Conservation (phyloP, 2,113 vertebrate species). For the Triplophysa siluroides region DNA sequence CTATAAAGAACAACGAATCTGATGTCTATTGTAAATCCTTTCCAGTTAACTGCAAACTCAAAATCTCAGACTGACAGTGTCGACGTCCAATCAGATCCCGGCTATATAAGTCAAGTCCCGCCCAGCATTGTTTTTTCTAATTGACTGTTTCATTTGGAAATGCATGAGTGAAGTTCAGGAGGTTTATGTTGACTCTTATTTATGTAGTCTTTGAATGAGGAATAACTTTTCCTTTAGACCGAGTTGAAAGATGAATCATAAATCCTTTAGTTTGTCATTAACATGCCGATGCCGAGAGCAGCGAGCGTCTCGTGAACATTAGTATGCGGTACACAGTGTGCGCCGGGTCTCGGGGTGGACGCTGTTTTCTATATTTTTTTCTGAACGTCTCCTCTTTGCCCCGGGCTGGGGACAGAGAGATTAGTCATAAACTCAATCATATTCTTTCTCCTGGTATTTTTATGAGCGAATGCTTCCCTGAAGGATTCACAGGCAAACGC, state of each 20-base stretch:
- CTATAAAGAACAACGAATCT: too few relatives aligned
- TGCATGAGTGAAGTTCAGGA: too few relatives aligned
- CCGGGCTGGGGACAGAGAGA: conserved; percentile 42
- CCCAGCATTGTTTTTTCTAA: neutral
- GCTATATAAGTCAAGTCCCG: neutral
- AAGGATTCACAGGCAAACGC: conserved; percentile 28
- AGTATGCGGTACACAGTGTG: conserved; percentile 14
- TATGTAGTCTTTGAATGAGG: neutral
- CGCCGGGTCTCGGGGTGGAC: conserved; percentile 12
- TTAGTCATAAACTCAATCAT: conserved; percentile 40
- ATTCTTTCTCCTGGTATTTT: conserved; percentile 28
- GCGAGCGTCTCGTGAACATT: neutral
- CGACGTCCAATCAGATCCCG: neutral
- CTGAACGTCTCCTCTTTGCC: neutral
- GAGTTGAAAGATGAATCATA: neutral
- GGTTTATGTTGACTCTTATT: neutral
- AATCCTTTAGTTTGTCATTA: conserved; percentile 20
- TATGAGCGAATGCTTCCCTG: conserved; percentile 41
- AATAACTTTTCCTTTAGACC: neutral
- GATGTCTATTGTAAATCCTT: too few relatives aligned
- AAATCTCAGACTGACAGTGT: too few relatives aligned
- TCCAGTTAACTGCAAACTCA: too few relatives aligned
- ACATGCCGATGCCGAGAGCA: neutral
- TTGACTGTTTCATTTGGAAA: neutral
- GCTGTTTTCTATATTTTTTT: neutral